Base-by-base conservation (phyloP, 2,113 vertebrate genomes). In the Ictidomys tridecemlineatus region DNA sequence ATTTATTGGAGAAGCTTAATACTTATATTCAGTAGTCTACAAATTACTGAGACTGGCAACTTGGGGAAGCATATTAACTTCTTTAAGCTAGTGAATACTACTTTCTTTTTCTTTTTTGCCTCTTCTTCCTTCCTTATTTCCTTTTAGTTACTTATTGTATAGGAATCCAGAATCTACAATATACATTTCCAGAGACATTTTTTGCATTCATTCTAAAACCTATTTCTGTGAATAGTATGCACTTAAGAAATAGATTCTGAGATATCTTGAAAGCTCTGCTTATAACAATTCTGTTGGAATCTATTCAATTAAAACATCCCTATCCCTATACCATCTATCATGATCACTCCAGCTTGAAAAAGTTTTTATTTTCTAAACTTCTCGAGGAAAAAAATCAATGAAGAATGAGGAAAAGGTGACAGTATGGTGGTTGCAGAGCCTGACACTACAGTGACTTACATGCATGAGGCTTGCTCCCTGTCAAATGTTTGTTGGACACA, bases 211-310 rank as follows among this genome's bases (percentile, higher is more conserved):
- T 58, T 61, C 51, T 94, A 77, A 3, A 42, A 39, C 12, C 16
- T 58, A 37, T 97, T 95, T 96, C 26, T 78, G n/a, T 86, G 51
- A 78, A 69, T 72, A 45, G 45, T 9, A 70, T 48, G 17, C 6
- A 79, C 26, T 93, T 42, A 83, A 26, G 48, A 95, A 92, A 86
- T 22, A 70, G 4, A 92, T 70, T 24, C 65, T n/a, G 79, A 56
- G 22, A 79, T 84, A 48, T 4, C 45, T 78, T 84, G 22, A 72
- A 91, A 39, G 76, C 76, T 67, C 24, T 92, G 51, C 56, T 87
- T 95, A 32, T 84, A 87, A 72, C 89, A 51, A 92, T 79, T 70
- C 83, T 74, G 20, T 70, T 96, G 56, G 11, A 74, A 42, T 90
- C 53, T 77, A 24, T 87, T 51, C 58, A 94, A 67, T 51, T 92